phyloP scores from a whole-genome alignment of 2,113 vertebrate genomes.

The Condylura cristata region DNA sequence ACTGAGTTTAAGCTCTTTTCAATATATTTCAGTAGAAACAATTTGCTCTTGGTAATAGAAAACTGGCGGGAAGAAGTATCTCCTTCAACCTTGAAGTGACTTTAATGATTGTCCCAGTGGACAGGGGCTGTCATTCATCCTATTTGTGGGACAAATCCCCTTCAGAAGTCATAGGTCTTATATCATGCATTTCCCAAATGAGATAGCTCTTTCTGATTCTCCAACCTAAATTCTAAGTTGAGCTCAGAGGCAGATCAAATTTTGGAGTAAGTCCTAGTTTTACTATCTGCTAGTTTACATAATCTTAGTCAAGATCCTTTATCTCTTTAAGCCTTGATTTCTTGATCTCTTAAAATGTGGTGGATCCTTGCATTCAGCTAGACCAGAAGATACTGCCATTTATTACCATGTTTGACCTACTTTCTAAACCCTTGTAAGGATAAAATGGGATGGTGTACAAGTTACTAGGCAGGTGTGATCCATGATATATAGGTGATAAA shows the following conservation, averaged over 20 bases:
- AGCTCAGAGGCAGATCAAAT: not conserved
- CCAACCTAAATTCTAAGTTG: not conserved
- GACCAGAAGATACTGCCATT: not conserved
- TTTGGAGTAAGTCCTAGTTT: not conserved
- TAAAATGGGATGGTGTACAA: not conserved
- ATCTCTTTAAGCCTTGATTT: not conserved
- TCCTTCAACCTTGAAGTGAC: slow-evolving; percentile 38
- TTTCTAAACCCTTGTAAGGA: not conserved
- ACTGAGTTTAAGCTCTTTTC: slow-evolving; percentile 3
- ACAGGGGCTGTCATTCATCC: slow-evolving; percentile 23
- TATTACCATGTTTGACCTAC: not conserved
- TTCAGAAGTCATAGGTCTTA: not conserved
- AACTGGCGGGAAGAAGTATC: slow-evolving; percentile 47
- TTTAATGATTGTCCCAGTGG: slow-evolving; percentile 49
- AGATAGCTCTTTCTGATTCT: not conserved
- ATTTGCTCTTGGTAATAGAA: slow-evolving; percentile 45
- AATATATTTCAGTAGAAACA: slow-evolving; percentile 30
- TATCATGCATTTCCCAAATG: slow-evolving; percentile 22
- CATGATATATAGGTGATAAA: not conserved
- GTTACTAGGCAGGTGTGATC: not conserved
- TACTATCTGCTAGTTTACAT: not conserved
- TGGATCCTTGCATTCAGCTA: not conserved
- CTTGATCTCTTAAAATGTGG: not conserved
- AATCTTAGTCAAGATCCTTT: not conserved
- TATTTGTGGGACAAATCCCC: slow-evolving; percentile 34